Evolutionary conservation across 2,113 vertebrate genomes (phyloP).

Genomic region (Rutilus rutilus): DNA sequence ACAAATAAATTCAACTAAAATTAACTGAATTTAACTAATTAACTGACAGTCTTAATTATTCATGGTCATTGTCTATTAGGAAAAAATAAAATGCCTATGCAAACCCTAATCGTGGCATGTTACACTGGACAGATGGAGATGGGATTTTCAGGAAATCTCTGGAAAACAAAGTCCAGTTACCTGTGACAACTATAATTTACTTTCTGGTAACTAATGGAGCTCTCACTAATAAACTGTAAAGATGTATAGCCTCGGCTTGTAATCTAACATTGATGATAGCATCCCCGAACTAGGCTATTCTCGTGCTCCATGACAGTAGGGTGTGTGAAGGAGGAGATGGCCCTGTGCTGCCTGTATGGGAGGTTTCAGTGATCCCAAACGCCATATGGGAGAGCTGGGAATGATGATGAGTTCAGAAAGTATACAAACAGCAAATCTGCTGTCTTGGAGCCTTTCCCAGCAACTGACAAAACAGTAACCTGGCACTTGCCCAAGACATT

Average conservation of each 20-base stretch:
- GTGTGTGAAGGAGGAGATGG: neutral
- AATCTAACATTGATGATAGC: neutral
- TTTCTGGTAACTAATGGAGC: conserved; percentile 2
- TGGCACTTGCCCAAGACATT: conserved; percentile 9
- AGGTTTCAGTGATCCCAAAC: conserved; percentile 16
- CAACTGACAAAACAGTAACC: conserved; percentile 47
- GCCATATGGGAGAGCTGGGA: conserved; percentile 34
- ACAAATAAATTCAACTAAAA: too few species aligned
- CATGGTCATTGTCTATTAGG: neutral
- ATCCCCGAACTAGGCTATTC: neutral
- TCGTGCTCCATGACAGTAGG: neutral
- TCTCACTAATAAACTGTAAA: conserved; percentile 8
- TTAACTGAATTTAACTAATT: too few species aligned
- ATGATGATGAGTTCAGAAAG: conserved; percentile 28
- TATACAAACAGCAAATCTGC: conserved; percentile 37
- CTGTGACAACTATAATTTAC: neutral
- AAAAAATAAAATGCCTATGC: neutral
- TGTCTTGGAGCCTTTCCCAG: conserved; percentile 50
- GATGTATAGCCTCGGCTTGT: neutral
- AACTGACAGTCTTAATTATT: too few species aligned
- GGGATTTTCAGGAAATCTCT: neutral
- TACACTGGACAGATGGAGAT: neutral
- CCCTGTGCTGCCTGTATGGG: conserved; percentile 17
- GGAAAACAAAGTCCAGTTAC: neutral
- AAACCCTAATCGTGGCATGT: neutral